Conservation (phyloP, 2,888 invertebrate genomes). For the Empis livida region DNA sequence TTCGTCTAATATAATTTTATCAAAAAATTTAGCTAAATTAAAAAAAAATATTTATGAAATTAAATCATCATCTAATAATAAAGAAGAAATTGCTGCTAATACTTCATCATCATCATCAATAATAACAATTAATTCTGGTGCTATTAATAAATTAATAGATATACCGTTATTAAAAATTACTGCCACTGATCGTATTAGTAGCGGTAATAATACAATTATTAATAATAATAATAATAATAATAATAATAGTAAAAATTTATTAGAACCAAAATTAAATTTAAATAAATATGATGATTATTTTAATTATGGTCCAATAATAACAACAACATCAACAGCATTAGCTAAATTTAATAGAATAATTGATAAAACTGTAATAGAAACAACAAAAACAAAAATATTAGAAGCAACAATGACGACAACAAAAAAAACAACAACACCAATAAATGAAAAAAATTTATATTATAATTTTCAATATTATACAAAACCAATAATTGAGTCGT, state of each 20-base stretch:
- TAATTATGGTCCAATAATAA: conserved; percentile 14
- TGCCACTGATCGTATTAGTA: neutral
- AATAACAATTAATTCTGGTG: neutral
- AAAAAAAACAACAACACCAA: conserved; percentile 13
- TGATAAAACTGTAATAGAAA: conserved; percentile 24
- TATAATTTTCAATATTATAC: conserved; percentile 21
- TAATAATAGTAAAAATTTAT: conserved; percentile 16
- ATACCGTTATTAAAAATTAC: too few relatives aligned
- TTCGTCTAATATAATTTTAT: conserved; percentile 23
- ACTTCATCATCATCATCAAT: too few relatives aligned
- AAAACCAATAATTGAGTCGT: conserved; percentile 27
- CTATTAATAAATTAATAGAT: too few relatives aligned
- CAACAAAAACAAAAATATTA: conserved; percentile 19
- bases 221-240: conserved; percentile 19
- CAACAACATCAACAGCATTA: conserved; percentile 28
- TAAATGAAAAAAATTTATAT: neutral
- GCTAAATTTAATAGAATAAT: conserved; percentile 36
- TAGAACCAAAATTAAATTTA: conserved; percentile 8
- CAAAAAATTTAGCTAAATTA: too few relatives aligned
- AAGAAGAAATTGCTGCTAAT: neutral
- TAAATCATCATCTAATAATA: conserved; percentile 8
- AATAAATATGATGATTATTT: conserved; percentile 9
- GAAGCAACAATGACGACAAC: conserved; percentile 12
- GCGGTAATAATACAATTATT: conserved; percentile 14
- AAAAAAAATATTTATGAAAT: conserved; percentile 1